Conservation (phyloP, 2,888 invertebrate genomes). For the Drosophila testacea region DNA sequence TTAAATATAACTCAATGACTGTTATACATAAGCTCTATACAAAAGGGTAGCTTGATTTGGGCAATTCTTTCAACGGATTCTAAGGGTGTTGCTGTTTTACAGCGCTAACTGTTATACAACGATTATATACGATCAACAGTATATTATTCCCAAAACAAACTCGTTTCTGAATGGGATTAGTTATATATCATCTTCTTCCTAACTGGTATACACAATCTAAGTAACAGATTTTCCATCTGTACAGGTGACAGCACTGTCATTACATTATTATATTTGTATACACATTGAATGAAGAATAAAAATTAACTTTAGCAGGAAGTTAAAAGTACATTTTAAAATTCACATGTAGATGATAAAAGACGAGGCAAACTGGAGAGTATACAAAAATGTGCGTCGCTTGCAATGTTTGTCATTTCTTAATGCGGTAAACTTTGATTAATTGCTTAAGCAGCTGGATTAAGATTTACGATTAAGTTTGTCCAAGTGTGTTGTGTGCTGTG, state of each 20-base stretch:
- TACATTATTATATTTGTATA: too few species aligned
- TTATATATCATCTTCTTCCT: too few species aligned
- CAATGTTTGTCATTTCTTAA: conserved; percentile 18
- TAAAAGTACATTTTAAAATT: background rate
- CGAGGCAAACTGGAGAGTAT: conserved; percentile 26
- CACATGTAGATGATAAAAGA: background rate
- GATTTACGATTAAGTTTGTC: conserved; percentile 23
- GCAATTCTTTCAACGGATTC: too few species aligned
- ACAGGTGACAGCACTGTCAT: background rate
- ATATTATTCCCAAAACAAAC: too few species aligned
- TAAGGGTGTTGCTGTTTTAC: background rate
- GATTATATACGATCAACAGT: too few species aligned
- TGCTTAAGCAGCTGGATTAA: conserved; percentile 26
- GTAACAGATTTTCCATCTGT: background rate
- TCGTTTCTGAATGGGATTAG: too few species aligned
- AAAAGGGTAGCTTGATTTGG: too few species aligned
- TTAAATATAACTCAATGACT: background rate
- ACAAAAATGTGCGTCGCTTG: conserved; percentile 1
- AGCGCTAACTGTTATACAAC: background rate
- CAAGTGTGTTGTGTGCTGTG: conserved; percentile 4
- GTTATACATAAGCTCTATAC: background rate
- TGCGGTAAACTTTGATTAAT: conserved; percentile 43
- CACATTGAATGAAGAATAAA: background rate
- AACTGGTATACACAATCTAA: background rate
- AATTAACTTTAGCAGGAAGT: background rate